A percentile compares a stretch with the other conserved stretches of the same genome.
Evolutionary conservation across 2,797 vertebrate genomes (phyloP).

Genomic region (Argentina silus): DNA sequence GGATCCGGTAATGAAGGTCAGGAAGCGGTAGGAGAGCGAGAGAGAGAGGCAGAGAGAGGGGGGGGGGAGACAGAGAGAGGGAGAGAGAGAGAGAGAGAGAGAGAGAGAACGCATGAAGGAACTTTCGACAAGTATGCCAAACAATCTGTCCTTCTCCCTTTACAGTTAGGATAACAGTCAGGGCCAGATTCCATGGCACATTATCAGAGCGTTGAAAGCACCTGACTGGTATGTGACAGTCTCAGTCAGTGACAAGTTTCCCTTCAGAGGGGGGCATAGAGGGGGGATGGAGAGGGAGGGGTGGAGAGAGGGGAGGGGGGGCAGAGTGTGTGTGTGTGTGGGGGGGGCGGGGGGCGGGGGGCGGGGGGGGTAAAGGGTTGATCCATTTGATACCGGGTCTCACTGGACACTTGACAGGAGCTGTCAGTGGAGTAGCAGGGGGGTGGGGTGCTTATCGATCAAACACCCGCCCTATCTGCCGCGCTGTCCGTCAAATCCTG

Average conservation of each 20-base stretch:
- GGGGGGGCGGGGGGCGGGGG: no score
- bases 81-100: neutral
- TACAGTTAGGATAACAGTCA: constrained; percentile 67
- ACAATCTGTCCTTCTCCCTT: neutral
- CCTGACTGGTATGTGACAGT: constrained; percentile 76
- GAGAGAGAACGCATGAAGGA: constrained; percentile 14
- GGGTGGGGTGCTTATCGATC: constrained; percentile 73
- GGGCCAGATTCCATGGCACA: constrained; percentile 65
- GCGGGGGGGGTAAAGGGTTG: constrained; percentile 46
- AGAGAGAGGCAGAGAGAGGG: neutral
- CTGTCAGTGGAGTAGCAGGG: constrained; percentile 71
- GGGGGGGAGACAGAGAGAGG: neutral
- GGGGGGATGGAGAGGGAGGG: constrained; percentile 9
- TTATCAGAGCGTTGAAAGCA: constrained; percentile 78
- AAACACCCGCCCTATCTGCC: constrained; percentile 72
- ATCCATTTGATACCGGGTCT: constrained; percentile 73
- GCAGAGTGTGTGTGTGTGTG: no score
- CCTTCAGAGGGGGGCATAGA: constrained; percentile 51
- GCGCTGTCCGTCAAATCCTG: constrained; percentile 65
- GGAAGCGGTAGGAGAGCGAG: constrained; percentile 9
- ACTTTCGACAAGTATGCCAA: constrained; percentile 56
- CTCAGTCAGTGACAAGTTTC: constrained; percentile 71
- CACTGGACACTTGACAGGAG: constrained; percentile 75
- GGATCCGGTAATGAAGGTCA: constrained; percentile 42
- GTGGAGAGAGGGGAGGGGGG: neutral